Conservation (phyloP, 2,888 invertebrate species). For the Periphyllus acericola region DNA sequence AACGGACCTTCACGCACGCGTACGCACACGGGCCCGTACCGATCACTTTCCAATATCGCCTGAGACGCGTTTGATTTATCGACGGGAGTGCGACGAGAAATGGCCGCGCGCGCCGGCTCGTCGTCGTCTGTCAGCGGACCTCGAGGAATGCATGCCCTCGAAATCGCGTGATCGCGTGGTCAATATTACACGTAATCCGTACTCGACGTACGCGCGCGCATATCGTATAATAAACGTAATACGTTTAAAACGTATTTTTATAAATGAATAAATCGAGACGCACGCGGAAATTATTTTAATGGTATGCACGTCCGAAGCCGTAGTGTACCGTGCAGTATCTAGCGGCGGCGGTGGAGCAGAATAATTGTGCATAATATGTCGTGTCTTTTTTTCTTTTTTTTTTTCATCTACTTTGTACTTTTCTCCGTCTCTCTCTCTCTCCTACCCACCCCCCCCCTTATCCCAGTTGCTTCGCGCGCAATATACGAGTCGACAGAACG, state of each 20-base stretch:
- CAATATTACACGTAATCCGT: not conserved
- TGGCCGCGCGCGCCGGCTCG: not conserved
- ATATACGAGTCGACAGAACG: not conserved
- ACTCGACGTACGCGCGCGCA: not conserved
- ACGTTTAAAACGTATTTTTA: not conserved
- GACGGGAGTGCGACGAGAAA: not conserved
- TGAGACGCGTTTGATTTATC: conserved; percentile 42
- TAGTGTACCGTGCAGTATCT: not conserved
- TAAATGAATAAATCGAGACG: not conserved
- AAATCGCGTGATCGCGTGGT: conserved; percentile 57
- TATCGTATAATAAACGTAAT: not conserved
- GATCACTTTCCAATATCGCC: conserved; percentile 46
- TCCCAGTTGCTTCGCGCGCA: not conserved
- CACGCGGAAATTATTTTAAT: not conserved
- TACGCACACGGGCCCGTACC: not conserved
- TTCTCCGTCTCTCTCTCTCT: not conserved
- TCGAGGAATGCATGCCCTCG: conserved; percentile 19
- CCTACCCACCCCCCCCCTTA: no score
- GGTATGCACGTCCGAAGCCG: not conserved
- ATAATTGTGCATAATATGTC: not conserved
- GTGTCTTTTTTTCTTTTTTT: not conserved
- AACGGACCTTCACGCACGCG: not conserved
- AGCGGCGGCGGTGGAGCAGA: not conserved
- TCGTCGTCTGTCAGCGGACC: not conserved
- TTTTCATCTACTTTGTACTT: not conserved